Percentiles rank a stretch among this genome's conserved stretches.
These are phyloP conservation scores for Danionella dracula DNA, from an alignment of 2,797 vertebrate genomes.

Conservation along the genomic window DNA sequence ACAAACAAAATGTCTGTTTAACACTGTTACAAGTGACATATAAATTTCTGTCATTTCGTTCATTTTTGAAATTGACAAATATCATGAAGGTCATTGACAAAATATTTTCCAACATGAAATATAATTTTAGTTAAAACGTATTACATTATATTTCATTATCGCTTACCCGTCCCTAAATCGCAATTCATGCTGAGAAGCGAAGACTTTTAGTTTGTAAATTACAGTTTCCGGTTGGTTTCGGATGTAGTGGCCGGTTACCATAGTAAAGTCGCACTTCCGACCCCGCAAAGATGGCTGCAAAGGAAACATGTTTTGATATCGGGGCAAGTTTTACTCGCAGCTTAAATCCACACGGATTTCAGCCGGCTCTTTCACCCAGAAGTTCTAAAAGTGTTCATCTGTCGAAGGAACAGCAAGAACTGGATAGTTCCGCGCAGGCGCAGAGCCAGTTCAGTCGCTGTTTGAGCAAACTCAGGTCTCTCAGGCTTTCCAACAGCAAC, in stretches of 20 bases:
- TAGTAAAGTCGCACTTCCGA: slow-evolving; percentile 19
- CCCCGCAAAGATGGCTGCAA: slow-evolving; percentile 56
- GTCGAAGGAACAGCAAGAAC: neutral
- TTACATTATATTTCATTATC: too few species aligned
- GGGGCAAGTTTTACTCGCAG: neutral
- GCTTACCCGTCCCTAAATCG: too few species aligned
- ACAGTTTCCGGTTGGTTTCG: slow-evolving; percentile 8
- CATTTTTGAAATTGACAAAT: too few species aligned
- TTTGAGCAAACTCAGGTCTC: slow-evolving; percentile 62
- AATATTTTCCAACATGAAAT: too few species aligned
- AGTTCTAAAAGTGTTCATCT: neutral
- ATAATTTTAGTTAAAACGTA: too few species aligned
- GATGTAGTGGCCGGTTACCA: slow-evolving; percentile 42
- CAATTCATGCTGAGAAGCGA: too few species aligned
- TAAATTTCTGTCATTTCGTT: too few species aligned
- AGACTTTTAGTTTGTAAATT: neutral
- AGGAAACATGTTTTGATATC: neutral
- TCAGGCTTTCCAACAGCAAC: slow-evolving; percentile 62
- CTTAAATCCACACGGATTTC: neutral
- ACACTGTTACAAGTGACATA: too few species aligned
- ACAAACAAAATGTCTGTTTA: too few species aligned
- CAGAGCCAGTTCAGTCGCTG: slow-evolving; percentile 67
- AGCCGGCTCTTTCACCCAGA: neutral
- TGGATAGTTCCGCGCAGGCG: slow-evolving; percentile 31
- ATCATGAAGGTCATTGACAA: too few species aligned